Conservation (phyloP, 2,888 invertebrate genomes). For the Marasmarcha lunaedactyla region DNA sequence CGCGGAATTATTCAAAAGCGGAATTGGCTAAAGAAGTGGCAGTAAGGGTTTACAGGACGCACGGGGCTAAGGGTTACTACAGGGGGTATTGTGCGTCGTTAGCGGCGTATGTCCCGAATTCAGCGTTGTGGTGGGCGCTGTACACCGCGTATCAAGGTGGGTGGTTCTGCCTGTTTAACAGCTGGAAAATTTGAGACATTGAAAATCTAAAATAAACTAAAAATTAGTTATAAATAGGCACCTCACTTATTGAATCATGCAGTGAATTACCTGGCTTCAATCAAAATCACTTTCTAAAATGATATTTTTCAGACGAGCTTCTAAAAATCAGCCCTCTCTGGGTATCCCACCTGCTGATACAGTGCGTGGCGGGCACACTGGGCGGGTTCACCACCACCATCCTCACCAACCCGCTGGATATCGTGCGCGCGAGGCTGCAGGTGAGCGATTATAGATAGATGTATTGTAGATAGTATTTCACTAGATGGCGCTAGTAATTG, state of each 20-base stretch:
- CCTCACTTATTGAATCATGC: too few species aligned
- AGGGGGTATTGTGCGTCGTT: conserved; percentile 93
- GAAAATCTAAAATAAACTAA: too few species aligned
- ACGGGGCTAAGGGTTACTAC: conserved; percentile 92
- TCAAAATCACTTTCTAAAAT: too few species aligned
- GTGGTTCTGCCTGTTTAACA: neutral
- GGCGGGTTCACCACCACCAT: conserved; percentile 94
- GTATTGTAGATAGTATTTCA: neutral
- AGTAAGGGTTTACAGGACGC: conserved; percentile 79
- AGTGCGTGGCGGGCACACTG: conserved; percentile 90
- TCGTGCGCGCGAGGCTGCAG: conserved; percentile 92
- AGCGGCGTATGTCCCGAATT: conserved; percentile 94
- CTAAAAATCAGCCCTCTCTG: conserved; percentile 77
- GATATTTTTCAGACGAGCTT: conserved; percentile 89
- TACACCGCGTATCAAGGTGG: conserved; percentile 94
- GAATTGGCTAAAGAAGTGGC: conserved; percentile 82
- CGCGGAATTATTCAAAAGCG: conserved; percentile 72
- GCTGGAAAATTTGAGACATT: too few species aligned
- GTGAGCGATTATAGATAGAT: conserved; percentile 57
- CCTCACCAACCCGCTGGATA: conserved; percentile 95
- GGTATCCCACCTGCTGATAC: conserved; percentile 86
- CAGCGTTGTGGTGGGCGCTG: conserved; percentile 97
- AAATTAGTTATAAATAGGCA: too few species aligned
- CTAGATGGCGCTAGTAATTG: too few species aligned
- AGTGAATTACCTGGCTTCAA: too few species aligned